A percentile compares a stretch with the other conserved stretches of the same genome.
Conservation (phyloP, 2,113 vertebrate species). For the Hoplias malabaricus region DNA sequence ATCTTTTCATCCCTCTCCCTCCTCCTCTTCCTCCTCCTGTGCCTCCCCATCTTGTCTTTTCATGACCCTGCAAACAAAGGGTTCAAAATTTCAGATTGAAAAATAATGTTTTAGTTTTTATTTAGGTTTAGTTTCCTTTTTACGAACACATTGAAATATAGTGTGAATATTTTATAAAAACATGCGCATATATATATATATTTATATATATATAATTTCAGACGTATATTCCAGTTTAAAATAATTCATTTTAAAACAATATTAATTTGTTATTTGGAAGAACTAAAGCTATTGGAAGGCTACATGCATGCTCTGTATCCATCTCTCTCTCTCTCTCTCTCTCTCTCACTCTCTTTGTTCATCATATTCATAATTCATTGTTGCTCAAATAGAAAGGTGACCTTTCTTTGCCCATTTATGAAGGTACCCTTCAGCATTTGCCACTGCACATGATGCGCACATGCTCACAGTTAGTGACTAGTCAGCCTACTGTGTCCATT, state of each 20-base stretch:
- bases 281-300: neutral
- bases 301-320: conserved; percentile 9
- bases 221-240: neutral
- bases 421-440: conserved; percentile 39
- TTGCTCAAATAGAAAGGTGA: conserved; percentile 41
- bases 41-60: neutral
- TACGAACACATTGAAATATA: neutral
- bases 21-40: neutral
- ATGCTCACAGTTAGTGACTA: neutral
- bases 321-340: conserved; percentile 5
- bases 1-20: conserved; percentile 25
- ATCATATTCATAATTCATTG: conserved; percentile 46
- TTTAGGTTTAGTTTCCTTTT: neutral
- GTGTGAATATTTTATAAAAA: neutral
- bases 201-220: neutral
- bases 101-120: neutral
- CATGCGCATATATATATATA: no score
- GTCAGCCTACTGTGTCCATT: conserved; percentile 4
- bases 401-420: conserved; percentile 42
- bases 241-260: neutral
- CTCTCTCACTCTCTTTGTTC: conserved; percentile 32
- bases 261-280: neutral
- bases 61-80: conserved; percentile 9
- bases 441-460: conserved; percentile 41
- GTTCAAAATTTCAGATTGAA: neutral